These are phyloP conservation scores for Sebastes alutus DNA, from an alignment of 2,797 vertebrate genomes.

Conservation along the genomic window DNA sequence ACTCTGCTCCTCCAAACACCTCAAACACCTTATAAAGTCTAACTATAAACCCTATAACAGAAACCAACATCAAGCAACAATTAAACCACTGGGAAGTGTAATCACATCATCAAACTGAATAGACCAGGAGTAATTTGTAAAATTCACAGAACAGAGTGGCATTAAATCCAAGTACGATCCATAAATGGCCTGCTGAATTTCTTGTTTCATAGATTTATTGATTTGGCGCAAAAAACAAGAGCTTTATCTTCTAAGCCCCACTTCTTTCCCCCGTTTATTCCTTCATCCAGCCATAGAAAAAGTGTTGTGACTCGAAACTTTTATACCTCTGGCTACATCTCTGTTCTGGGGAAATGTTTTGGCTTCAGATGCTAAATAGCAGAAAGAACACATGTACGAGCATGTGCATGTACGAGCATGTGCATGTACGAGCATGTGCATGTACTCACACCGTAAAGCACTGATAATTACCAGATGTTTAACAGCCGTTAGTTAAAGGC, in stretches of 20 bases:
- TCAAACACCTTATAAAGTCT: not conserved
- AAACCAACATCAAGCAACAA: not conserved
- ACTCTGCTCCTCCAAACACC: not conserved
- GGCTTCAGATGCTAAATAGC: not conserved
- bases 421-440: not conserved
- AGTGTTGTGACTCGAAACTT: not conserved
- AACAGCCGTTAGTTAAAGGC: not conserved
- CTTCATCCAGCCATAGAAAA: not conserved
- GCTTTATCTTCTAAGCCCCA: not conserved
- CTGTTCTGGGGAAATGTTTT: not conserved
- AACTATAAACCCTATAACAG: not conserved
- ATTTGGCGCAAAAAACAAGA: not conserved
- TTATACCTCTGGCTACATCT: not conserved
- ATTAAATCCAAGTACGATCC: not conserved
- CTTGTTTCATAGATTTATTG: not conserved
- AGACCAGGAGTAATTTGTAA: not conserved
- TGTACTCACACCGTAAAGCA: not conserved
- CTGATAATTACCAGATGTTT: slow-evolving; percentile 30
- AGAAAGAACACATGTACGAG: not conserved
- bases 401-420: not conserved
- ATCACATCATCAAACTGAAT: not conserved
- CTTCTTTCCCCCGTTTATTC: not conserved
- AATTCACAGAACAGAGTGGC: not conserved
- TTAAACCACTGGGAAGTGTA: slow-evolving; percentile 1
- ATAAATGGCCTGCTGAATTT: not conserved